These are phyloP conservation scores for Lithobates sylvaticus DNA, from an alignment of 2,797 vertebrate genomes.

Conservation along the genomic window DNA sequence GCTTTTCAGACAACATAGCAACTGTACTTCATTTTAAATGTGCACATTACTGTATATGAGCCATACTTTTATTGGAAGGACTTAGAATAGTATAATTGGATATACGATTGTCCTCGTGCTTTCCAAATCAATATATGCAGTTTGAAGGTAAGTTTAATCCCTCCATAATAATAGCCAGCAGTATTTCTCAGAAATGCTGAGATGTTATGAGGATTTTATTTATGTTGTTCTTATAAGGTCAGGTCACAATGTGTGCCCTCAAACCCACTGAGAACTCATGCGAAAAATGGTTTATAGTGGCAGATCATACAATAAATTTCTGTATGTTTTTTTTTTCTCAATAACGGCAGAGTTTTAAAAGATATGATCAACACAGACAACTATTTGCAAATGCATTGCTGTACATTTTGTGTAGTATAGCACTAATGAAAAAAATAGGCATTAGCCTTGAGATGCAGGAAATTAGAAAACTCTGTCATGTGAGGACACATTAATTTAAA, in stretches of 20 bases:
- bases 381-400: neutral
- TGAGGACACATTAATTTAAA: conserved; percentile 14
- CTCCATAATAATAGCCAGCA: neutral
- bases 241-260: neutral
- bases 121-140: neutral
- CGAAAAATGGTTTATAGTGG: conserved; percentile 7
- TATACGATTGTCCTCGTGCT: neutral
- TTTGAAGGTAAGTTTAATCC: conserved; percentile 15
- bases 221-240: neutral
- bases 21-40: too few relatives aligned
- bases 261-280: neutral
- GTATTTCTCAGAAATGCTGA: neutral
- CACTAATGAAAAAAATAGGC: neutral
- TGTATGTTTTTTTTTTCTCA: neutral
- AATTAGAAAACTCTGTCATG: neutral
- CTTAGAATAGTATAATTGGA: neutral
- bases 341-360: neutral
- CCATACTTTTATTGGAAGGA: neutral
- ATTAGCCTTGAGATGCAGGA: conserved; percentile 8
- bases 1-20: too few relatives aligned
- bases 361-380: conserved; percentile 1
- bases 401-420: neutral
- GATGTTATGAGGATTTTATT: conserved; percentile 1
- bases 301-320: neutral
- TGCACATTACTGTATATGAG: neutral